phyloP scores from a whole-genome alignment of 2,888 invertebrate species.

The Baccha elongata region DNA sequence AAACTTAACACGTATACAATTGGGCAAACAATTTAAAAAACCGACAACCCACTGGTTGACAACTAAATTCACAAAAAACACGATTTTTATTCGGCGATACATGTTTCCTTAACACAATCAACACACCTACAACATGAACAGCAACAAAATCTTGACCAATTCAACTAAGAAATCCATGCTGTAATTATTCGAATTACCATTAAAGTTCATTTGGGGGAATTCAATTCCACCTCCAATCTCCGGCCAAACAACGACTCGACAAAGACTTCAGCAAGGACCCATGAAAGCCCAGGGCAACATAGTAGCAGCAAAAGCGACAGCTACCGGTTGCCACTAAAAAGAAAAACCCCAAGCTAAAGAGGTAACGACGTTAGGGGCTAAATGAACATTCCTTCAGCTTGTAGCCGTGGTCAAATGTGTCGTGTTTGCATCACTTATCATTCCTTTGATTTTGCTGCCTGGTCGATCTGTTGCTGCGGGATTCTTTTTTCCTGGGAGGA shows the following conservation, averaged over 20 bases:
- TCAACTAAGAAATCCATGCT: conserved; percentile 48
- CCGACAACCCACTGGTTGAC: conserved; percentile 51
- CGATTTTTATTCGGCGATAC: conserved; percentile 61
- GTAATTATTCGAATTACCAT: conserved; percentile 74
- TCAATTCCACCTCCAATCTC: conserved; percentile 59
- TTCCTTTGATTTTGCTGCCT: conserved; percentile 67
- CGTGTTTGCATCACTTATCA: conserved; percentile 74
- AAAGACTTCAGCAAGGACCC: conserved; percentile 3
- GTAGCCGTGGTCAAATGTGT: conserved; percentile 69
- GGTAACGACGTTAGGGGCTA: conserved; percentile 64
- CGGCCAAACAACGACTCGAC: not conserved
- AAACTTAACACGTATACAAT: no score
- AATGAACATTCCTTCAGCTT: conserved; percentile 63
- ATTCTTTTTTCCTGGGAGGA: conserved; percentile 35
- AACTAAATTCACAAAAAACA: conserved; percentile 69
- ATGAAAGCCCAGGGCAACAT: conserved; percentile 19
- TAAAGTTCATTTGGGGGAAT: conserved; percentile 68
- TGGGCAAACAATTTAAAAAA: not conserved
- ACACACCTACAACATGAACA: conserved; percentile 45
- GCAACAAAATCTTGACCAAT: conserved; percentile 38
- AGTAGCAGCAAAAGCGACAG: conserved; percentile 47
- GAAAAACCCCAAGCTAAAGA: conserved; percentile 74
- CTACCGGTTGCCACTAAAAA: conserved; percentile 55
- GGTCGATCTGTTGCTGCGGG: conserved; percentile 31
- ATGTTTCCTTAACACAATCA: conserved; percentile 38